Conservation (phyloP, 2,797 vertebrate genomes). For the Girardinus metallicus region DNA sequence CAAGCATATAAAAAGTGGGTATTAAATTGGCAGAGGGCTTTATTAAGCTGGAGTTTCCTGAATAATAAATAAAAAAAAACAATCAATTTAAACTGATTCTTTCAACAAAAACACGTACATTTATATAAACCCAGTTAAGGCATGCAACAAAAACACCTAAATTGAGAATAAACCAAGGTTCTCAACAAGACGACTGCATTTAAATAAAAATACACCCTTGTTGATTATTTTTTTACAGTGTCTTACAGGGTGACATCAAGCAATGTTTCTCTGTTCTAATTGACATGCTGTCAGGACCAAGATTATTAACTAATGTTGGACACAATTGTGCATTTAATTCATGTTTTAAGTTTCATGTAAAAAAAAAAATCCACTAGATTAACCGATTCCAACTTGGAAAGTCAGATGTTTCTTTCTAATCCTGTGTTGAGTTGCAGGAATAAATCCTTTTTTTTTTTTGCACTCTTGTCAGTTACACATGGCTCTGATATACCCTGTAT, state of each 20-base stretch:
- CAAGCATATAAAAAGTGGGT: neutral
- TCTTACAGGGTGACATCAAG: neutral
- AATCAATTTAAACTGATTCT: neutral
- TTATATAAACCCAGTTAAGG: neutral
- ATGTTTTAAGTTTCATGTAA: neutral
- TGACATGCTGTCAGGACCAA: neutral
- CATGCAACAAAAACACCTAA: neutral
- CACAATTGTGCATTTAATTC: neutral
- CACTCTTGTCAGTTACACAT: neutral
- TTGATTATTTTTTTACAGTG: neutral
- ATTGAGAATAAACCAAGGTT: neutral
- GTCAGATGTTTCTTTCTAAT: neutral
- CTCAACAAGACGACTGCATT: neutral
- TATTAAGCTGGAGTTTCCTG: neutral
- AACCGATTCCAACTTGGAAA: neutral
- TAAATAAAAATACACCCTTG: neutral
- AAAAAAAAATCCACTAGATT: neutral
- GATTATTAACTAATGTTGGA: neutral
- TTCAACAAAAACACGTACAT: neutral
- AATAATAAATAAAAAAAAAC: neutral
- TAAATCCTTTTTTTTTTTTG: neutral
- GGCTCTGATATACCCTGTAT: neutral
- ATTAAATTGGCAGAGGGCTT: neutral
- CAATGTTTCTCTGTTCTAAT: neutral
- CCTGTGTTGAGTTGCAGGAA: neutral